phyloP scores from a whole-genome alignment of 2,797 vertebrate species.

The Diceros bicornis region DNA sequence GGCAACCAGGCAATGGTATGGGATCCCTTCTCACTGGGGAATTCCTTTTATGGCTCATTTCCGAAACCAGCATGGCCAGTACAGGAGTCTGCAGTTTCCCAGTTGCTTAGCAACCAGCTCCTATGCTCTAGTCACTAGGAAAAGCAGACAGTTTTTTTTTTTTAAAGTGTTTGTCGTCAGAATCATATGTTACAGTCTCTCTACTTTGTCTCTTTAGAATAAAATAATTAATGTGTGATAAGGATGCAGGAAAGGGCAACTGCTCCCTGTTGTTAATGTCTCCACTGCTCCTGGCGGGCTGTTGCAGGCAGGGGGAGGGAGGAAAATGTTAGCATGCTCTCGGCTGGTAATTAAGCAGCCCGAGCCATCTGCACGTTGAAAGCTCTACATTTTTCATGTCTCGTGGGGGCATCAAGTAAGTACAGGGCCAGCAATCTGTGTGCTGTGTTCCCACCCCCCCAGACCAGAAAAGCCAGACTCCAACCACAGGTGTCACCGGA shows the following conservation, averaged over 20 bases:
- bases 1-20: constrained; percentile 90
- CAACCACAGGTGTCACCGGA: constrained; percentile 72
- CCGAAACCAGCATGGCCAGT: constrained; percentile 90
- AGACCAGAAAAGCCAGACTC: constrained; percentile 8
- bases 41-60: constrained; percentile 91
- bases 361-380: constrained; percentile 80
- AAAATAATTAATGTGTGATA: constrained; percentile 82
- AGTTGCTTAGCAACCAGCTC: constrained; percentile 93
- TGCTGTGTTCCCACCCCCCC: not conserved
- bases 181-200: constrained; percentile 86
- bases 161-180: constrained; percentile 81
- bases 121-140: constrained; percentile 90
- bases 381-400: constrained; percentile 78
- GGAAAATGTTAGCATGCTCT: constrained; percentile 70
- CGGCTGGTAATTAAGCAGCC: constrained; percentile 80
- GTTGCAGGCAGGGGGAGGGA: constrained; percentile 69
- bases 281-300: not conserved
- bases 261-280: not conserved
- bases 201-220: constrained; percentile 84
- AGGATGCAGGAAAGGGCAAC: constrained; percentile 74
- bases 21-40: constrained; percentile 88
- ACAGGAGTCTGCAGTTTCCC: constrained; percentile 87
- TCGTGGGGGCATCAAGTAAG: constrained; percentile 80
- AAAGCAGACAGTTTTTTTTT: constrained; percentile 82
- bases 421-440: constrained; percentile 66